phyloP scores from a whole-genome alignment of 2,797 vertebrate species.

The Mus spretus region DNA sequence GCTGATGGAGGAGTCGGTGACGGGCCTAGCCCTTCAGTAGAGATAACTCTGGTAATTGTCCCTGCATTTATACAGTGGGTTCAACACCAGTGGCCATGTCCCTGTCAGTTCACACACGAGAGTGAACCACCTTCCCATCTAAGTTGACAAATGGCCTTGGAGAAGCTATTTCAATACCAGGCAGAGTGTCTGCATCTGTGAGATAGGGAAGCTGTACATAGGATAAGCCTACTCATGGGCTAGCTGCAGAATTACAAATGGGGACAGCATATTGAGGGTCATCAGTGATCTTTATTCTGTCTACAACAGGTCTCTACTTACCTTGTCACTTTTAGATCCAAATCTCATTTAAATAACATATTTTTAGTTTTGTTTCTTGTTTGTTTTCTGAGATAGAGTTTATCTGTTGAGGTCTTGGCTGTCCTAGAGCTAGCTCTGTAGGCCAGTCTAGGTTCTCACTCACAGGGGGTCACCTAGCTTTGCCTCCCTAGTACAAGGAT shows the following conservation, averaged over 20 bases:
- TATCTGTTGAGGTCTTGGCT: not conserved
- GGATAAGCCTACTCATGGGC: not conserved
- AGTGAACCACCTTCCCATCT: not conserved
- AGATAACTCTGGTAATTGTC: not conserved
- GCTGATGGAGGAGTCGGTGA: not conserved
- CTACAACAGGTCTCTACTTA: not conserved
- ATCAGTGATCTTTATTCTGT: not conserved
- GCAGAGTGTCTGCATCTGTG: not conserved
- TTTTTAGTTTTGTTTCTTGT: not conserved
- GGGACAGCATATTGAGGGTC: not conserved
- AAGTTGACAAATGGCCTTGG: not conserved
- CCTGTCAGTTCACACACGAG: too few relatives aligned
- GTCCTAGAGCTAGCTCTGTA: not conserved
- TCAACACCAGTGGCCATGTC: not conserved
- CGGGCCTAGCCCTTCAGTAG: not conserved
- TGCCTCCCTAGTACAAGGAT: not conserved
- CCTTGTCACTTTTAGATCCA: not conserved
- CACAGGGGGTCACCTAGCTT: not conserved
- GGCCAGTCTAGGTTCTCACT: not conserved
- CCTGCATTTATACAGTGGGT: not conserved
- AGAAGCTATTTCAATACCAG: not conserved
- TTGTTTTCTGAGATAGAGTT: too few relatives aligned
- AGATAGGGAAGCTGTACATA: not conserved
- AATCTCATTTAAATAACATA: constrained; percentile 45
- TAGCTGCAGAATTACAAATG: not conserved